Evolutionary conservation across 1,140 invertebrate genomes (phyloP), one percentile per base, ranked within the genome.

Genomic region (Eupristina koningsbergeri): DNA sequence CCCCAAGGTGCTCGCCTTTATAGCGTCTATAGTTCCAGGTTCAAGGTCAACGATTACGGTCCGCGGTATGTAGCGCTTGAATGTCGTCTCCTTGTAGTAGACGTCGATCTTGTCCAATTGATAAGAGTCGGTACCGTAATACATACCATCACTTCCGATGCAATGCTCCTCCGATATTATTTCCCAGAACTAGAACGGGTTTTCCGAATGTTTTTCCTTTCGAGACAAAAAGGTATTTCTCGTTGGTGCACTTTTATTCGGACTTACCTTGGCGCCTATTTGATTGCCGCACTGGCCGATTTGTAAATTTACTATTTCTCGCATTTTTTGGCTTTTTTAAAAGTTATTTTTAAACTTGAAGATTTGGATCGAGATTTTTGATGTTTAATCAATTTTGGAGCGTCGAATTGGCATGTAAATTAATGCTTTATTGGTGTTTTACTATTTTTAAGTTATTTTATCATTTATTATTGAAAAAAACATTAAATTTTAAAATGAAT

Each of bases 1-100:
- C 3, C 96, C 96, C 86, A 93, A 95, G 0, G 94, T 93, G 39
- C 95, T 94, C 31, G 94, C 94, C 71, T 94, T 88, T 29, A 95
- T 94, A 0, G 94, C 93, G 86, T 96, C 94, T 94, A 96, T 95
- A 11, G 41, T 45, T 45, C 11, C 41, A 45, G 41, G 41, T 7
- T 45, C 41, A 45, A 45, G 41, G 41, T 45, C 41, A 5, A 45
- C 41, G 41, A 45, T 45, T 11, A 45, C 5, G 41, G 6, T 7
- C 6, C 41, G 41, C 41, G 3, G 94, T 95, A 73, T 95, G 90
- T 94, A 96, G 87, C 94, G 95, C 22, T 93, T 92, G 41, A 80
- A 84, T 41, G 67, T 63, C 47, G 67, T 63, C 89, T 95, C 94
- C 87, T 93, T 94, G 89, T 94, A 95, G 87, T 94, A 95, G 15